Evolutionary conservation across 1,140 invertebrate species (phyloP).

Genomic region (Drosophila ananassae): DNA sequence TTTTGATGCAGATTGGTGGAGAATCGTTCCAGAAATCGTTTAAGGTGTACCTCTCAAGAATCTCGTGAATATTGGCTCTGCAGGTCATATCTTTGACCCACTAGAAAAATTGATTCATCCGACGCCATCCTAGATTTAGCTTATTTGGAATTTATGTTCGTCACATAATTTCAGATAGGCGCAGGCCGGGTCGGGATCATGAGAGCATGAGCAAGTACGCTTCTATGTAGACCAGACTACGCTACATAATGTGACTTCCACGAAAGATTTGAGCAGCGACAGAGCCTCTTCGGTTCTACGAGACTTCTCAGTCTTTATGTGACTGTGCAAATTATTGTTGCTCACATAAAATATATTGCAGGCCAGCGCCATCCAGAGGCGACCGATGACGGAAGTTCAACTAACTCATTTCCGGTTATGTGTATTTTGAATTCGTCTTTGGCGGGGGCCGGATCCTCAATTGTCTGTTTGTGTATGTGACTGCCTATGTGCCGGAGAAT

Average conservation of each 20-base stretch:
- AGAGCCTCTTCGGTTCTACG: constrained; percentile 1
- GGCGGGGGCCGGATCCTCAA: constrained; percentile 40
- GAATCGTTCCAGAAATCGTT: too few relatives aligned
- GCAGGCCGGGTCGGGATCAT: constrained; percentile 1
- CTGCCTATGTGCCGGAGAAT: constrained; percentile 33
- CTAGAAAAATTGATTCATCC: too few relatives aligned
- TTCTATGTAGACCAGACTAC: constrained; percentile 22
- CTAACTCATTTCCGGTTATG: constrained; percentile 83
- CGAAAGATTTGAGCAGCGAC: not conserved
- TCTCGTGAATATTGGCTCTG: too few relatives aligned
- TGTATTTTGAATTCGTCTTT: constrained; percentile 39
- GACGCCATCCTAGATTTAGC: too few relatives aligned
- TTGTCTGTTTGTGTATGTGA: constrained; percentile 17
- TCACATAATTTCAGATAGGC: not conserved
- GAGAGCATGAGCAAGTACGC: constrained; percentile 5
- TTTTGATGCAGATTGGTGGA: too few relatives aligned
- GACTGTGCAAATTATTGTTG: constrained; percentile 80
- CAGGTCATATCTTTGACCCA: too few relatives aligned
- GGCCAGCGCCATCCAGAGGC: constrained; percentile 67
- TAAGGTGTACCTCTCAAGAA: too few relatives aligned
- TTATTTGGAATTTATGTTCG: too few relatives aligned
- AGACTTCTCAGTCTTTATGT: constrained; percentile 45
- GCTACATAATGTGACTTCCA: constrained; percentile 23
- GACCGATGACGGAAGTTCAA: constrained; percentile 79
- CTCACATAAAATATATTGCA: constrained; percentile 73